These are phyloP conservation scores for Diaphora mendica DNA, from an alignment of 2,888 invertebrate species.

Conservation along the genomic window DNA sequence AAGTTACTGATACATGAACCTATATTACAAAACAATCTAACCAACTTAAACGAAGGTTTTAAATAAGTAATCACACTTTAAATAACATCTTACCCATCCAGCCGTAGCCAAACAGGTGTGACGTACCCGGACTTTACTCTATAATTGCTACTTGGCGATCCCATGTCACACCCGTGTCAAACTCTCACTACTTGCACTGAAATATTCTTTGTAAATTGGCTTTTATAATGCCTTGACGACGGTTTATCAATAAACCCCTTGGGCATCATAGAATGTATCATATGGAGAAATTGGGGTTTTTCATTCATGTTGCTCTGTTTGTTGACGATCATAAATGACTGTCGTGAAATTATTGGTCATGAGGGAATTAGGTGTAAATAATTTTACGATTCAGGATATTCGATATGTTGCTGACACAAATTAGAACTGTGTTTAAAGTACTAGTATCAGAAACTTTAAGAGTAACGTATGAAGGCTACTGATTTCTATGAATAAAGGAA, in stretches of 20 bases:
- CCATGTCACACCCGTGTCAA: conserved; percentile 79
- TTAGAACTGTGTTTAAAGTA: no score
- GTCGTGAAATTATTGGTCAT: conserved; percentile 16
- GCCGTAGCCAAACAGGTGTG: conserved; percentile 55
- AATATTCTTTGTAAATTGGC: conserved; percentile 71
- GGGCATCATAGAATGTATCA: conserved; percentile 33
- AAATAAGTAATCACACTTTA: conserved; percentile 31
- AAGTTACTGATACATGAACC: not conserved
- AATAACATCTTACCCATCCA: conserved; percentile 34
- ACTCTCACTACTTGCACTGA: conserved; percentile 64
- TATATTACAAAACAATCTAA: not conserved
- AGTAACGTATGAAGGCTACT: no score
- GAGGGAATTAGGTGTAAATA: not conserved
- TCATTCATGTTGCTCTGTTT: conserved; percentile 44
- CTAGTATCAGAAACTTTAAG: no score
- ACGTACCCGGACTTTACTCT: conserved; percentile 50
- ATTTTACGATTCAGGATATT: not conserved
- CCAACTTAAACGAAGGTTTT: not conserved
- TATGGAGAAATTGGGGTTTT: conserved; percentile 45
- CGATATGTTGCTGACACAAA: no score
- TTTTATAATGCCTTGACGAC: conserved; percentile 63
- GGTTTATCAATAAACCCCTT: conserved; percentile 61
- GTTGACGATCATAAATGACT: conserved; percentile 17
- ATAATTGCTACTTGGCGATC: conserved; percentile 73
- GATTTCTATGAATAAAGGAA: no score